Base-by-base conservation (phyloP, 1,140 invertebrate genomes). In the Diprion similis region DNA sequence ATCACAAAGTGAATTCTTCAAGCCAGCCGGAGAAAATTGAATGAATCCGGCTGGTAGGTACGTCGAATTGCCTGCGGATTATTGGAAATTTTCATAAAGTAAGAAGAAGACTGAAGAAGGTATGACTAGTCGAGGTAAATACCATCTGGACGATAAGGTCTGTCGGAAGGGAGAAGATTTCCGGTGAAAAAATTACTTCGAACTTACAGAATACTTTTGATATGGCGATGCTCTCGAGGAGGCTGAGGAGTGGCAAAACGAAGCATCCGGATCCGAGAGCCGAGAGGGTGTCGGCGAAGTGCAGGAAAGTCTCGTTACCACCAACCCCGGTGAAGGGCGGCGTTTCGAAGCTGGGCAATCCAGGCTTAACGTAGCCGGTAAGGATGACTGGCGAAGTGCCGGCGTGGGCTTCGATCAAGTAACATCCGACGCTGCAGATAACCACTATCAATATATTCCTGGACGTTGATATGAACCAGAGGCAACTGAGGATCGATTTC, bases 201-300 rank as follows among this genome's bases (percentile, higher is more conserved):
- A 69, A 81, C 90, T 92, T 83, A 93, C 92, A 91, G 81, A 95
- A 96, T 4, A 94, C 94, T 90, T 96, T 95, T 9, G 94, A 94
- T 48, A 96, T 90, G 6, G 95, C 94, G 71, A 95, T 93, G 75
- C 94, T 93, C 85, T 96, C 95, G 45, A 95, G 85, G n/a, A 96
- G 91, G 46, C 93, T 93, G 24, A 96, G 85, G 45, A 96, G 81
- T 11, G 95, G 94, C 66, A 96, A 89, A n/a, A 96, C 92, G 71
- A 95, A 87, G 75, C 95, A 91, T n/a, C 93, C 94, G 8, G 93
- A 92, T 13, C 93, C 92, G 66, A 95, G 85, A 8, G 90, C 89
- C 7, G 91, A 90, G 1, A 92, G 87, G 89, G 94, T 92, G 72
- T 94, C 91, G 37, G 91, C 79, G 80, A 95, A 93, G 9, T 59